Conservation (phyloP, 2,888 invertebrate species). For the Horisme vitalbata region DNA sequence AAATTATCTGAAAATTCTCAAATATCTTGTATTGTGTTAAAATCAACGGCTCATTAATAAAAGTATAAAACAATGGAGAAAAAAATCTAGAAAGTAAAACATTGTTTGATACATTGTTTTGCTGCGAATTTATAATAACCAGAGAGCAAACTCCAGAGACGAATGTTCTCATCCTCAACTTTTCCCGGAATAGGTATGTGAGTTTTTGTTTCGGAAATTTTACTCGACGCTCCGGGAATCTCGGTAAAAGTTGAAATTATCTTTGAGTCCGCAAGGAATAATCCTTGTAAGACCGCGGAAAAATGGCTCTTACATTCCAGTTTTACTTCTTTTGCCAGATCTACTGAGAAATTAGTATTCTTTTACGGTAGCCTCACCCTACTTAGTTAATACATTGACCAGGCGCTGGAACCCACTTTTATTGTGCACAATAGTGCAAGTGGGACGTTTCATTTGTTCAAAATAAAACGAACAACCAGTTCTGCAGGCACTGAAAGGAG, state of each 20-base stretch:
- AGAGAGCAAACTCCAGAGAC: slow-evolving; percentile 16
- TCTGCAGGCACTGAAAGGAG: slow-evolving; percentile 25
- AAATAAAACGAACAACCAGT: slow-evolving; percentile 34
- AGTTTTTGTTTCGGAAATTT: slow-evolving; percentile 25
- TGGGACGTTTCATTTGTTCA: slow-evolving; percentile 29
- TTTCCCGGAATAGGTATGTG: slow-evolving; percentile 6
- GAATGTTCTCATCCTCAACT: slow-evolving; percentile 19
- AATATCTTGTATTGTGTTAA: too few relatives aligned
- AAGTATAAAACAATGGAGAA: not conserved
- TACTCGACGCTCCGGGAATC: slow-evolving; percentile 17
- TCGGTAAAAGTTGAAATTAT: slow-evolving; percentile 31
- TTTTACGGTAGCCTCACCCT: slow-evolving; percentile 17
- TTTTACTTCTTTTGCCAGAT: slow-evolving; percentile 18
- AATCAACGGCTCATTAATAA: too few relatives aligned
- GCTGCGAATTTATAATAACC: slow-evolving; percentile 4
- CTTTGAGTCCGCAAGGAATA: slow-evolving; percentile 26
- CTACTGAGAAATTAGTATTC: slow-evolving; percentile 29
- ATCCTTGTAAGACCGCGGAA: slow-evolving; percentile 24
- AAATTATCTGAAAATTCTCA: too few relatives aligned
- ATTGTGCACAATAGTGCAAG: slow-evolving; percentile 25
- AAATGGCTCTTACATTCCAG: slow-evolving; percentile 24
- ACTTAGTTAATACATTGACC: slow-evolving; percentile 25
- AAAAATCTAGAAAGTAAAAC: too few relatives aligned
- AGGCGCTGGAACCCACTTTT: slow-evolving; percentile 20
- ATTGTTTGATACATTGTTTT: too few relatives aligned